Evolutionary conservation across 2,888 invertebrate genomes (phyloP), one percentile per base, ranked within the genome.

Genomic region (Drosophila tripunctata): DNA sequence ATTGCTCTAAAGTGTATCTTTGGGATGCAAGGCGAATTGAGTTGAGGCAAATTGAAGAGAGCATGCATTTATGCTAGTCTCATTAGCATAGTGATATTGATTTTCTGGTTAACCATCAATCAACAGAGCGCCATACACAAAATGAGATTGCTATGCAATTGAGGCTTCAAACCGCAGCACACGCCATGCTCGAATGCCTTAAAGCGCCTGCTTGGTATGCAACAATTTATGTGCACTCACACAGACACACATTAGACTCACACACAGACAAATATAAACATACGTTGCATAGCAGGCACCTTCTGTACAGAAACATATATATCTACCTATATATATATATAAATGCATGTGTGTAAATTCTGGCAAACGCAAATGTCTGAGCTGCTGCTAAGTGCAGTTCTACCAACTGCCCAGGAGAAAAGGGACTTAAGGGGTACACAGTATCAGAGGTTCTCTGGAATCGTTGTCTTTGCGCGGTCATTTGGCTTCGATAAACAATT

Each of bases 101-200:
- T 83, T 83, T 83, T 78, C 78, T 52, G 86, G 86, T 76, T 86
- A 80, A 86, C 83, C 86, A 86, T 86, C 83, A 83, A 83, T 83
- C 83, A 83, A 83, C 83, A 84, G 78, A 83, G 78, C 66, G 86
- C 70, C 76, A 76, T 67, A 66, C 74, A 78, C 76, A 80, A 79
- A 64, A 79, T 77, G 77, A 79, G 78, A 80, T 83, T 86, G 83
- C 83, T 68, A 86, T 86, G 83, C 86, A 83, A 83, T 86, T 83
- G 83, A 86, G 69, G 86, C 86, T 83, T 63, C 78, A 67, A 74
- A 83, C 83, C 83, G 76, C 83, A 86, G 70, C 52, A 74, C 78
- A 79, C 83, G 80, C 80, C 76, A 85, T 76, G 82, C 84, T 72
- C 74, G 81, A 64, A 83, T 86, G 83, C 83, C 83, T 86, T 75